Evolutionary conservation across 2,113 vertebrate genomes (phyloP), one percentile per base, ranked within the genome.

Genomic region (Nothobranchius furzeri): DNA sequence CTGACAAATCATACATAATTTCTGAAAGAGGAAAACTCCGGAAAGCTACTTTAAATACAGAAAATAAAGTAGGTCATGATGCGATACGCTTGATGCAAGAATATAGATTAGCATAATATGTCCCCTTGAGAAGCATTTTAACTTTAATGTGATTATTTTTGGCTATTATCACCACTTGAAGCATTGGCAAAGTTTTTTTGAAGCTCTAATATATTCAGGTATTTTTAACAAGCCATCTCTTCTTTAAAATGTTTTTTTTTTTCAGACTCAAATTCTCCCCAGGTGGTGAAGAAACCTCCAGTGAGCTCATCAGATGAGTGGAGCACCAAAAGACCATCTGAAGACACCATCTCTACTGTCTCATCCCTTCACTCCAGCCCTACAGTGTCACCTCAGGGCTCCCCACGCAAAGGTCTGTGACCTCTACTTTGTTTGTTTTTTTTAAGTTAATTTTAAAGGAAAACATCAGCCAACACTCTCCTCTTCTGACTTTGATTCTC

Each of bases 301-400:
- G 90, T 72, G 59, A 73, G 83, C 68, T 82, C 93, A 14, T 84
- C 91, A 10, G 96, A 98, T 56, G 96, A 98, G 68, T 85, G 90
- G 60, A 93, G 69, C 73, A 60, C 78, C 75, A 97, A 94, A 90
- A 96, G 93, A 54, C 91, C 92, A 12, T 76, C 90, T 50, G 96
- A 99, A 30, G 97, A 96, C 81, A 90, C 91, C 0, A 45, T 95
- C 71, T 96, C 95, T 68, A 87, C 90, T 78, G 81, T 92, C 15
- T 98, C 96, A 0, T 98, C 95, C 53, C 84, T 95, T 55, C 96
- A 96, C 85, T 96, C 95, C 74, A 98, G 95, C 81, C 97, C 95
- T 13, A 94, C 95, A 0, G 93, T 92, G 35, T 98, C 97, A 37
- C 97, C 96, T 20, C 95, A 97, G 73, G 92, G 93, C 40, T 98